Percentiles rank a stretch among this genome's conserved stretches.
Conservation (phyloP, 2,797 vertebrate species). For the Centroberyx gerrardi region DNA sequence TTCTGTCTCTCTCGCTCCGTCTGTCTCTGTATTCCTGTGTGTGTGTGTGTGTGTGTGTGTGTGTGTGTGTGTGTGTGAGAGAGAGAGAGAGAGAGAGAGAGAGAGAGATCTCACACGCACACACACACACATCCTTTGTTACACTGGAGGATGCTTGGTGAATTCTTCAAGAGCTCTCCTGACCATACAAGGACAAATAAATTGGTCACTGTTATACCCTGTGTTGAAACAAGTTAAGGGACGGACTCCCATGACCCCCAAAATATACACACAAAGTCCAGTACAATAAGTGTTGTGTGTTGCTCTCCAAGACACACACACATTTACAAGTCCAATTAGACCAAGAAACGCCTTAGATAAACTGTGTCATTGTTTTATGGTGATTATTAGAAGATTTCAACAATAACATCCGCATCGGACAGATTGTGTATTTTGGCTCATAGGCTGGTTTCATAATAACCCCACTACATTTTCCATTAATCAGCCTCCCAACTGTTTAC, state of each 20-base stretch:
- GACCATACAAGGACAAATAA: slow-evolving; percentile 45
- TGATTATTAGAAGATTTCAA: too few relatives aligned
- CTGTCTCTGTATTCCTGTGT: too few relatives aligned
- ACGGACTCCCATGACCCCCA: slow-evolving; percentile 16
- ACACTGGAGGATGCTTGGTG: slow-evolving; percentile 5
- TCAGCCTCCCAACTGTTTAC: background rate
- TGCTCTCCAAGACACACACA: background rate
- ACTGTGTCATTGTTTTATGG: too few relatives aligned
- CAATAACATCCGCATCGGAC: too few relatives aligned
- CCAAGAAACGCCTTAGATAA: too few relatives aligned
- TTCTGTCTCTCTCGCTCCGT: too few relatives aligned
- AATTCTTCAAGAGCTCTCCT: slow-evolving; percentile 24
- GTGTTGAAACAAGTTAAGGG: slow-evolving; percentile 9
- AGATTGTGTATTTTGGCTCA: slow-evolving; percentile 17
- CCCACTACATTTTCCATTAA: slow-evolving; percentile 26
- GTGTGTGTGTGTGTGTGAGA: too few relatives aligned
- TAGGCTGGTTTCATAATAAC: background rate
- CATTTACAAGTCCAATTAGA: background rate
- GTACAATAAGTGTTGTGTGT: too few relatives aligned
- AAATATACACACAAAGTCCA: too few relatives aligned
- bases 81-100: too few relatives aligned
- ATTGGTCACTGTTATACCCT: slow-evolving; percentile 5
- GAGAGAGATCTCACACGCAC: background rate
- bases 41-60: too few relatives aligned
- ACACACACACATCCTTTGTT: slow-evolving; percentile 12